Evolutionary conservation across 92 coral and sea anemone genomes (phyloP).

Genomic region (Zoanthus gigantus): DNA sequence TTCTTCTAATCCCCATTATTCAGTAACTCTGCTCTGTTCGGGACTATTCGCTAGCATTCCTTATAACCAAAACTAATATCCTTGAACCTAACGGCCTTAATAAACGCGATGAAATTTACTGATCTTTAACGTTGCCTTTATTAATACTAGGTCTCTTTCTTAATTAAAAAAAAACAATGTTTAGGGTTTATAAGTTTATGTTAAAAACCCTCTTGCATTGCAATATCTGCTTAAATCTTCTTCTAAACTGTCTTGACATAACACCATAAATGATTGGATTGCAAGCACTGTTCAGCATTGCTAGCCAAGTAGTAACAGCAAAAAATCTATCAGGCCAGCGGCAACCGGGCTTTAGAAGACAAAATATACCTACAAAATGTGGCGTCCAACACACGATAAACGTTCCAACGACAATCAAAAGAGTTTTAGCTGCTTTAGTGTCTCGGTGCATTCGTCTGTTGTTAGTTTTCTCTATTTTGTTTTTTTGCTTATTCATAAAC

Average conservation of each 20-base stretch:
- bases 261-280: conserved; percentile 91
- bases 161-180: too few relatives aligned
- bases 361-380: conserved; percentile 87
- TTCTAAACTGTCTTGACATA: conserved; percentile 87
- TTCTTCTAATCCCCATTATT: too few relatives aligned
- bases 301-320: conserved; percentile 89
- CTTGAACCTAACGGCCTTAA: too few relatives aligned
- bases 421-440: conserved; percentile 82
- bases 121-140: too few relatives aligned
- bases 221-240: conserved; percentile 80
- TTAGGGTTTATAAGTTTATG: too few relatives aligned
- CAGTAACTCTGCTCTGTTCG: too few relatives aligned
- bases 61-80: too few relatives aligned
- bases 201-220: conserved; percentile 68
- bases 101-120: too few relatives aligned
- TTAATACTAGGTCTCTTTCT: too few relatives aligned
- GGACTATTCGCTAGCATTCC: too few relatives aligned
- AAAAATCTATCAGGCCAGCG: conserved; percentile 81
- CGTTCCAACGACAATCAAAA: conserved; percentile 81
- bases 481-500: conserved; percentile 20
- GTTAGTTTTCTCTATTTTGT: conserved; percentile 27
- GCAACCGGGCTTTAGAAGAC: conserved; percentile 65
- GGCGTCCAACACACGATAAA: conserved; percentile 87
- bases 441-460: conserved; percentile 69
- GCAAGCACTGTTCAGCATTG: conserved; percentile 91